Evolutionary conservation across 2,113 vertebrate species (phyloP).

Genomic region (Zootoca vivipara): DNA sequence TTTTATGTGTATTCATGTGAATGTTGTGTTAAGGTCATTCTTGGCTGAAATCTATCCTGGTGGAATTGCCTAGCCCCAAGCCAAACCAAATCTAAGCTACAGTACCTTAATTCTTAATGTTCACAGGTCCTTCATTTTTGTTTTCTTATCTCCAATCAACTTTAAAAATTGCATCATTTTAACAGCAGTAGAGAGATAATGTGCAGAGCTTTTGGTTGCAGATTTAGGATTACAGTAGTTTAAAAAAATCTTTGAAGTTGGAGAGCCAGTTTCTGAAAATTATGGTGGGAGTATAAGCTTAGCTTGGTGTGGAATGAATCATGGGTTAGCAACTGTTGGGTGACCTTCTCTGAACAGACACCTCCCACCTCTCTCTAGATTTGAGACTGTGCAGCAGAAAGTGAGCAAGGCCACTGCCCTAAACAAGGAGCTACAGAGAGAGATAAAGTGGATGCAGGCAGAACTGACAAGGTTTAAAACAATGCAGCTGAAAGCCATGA

Average conservation of each 20-base stretch:
- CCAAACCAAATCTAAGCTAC: conserved; percentile 82
- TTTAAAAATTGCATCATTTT: background rate
- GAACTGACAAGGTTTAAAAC: conserved; percentile 91
- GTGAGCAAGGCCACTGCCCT: conserved; percentile 85
- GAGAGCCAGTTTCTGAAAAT: background rate
- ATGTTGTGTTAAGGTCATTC: no score
- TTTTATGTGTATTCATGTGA: no score
- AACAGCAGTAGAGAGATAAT: background rate
- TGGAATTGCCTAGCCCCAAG: conserved; percentile 82
- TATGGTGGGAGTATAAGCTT: background rate
- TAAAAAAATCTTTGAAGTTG: background rate
- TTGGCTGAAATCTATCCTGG: no score
- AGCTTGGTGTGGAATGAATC: background rate
- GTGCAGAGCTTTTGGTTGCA: background rate
- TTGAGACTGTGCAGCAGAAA: conserved; percentile 90
- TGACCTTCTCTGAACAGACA: no score
- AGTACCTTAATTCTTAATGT: background rate
- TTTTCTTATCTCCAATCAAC: background rate
- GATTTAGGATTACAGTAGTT: conserved; percentile 6
- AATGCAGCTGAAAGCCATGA: conserved; percentile 87
- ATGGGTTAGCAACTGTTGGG: no score
- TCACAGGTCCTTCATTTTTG: accelerated
- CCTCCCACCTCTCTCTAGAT: conserved; percentile 74
- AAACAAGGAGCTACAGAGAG: conserved; percentile 92
- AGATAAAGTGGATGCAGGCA: conserved; percentile 91